Base-by-base conservation (phyloP, 2,113 vertebrate species). In the Excalfactoria chinensis region DNA sequence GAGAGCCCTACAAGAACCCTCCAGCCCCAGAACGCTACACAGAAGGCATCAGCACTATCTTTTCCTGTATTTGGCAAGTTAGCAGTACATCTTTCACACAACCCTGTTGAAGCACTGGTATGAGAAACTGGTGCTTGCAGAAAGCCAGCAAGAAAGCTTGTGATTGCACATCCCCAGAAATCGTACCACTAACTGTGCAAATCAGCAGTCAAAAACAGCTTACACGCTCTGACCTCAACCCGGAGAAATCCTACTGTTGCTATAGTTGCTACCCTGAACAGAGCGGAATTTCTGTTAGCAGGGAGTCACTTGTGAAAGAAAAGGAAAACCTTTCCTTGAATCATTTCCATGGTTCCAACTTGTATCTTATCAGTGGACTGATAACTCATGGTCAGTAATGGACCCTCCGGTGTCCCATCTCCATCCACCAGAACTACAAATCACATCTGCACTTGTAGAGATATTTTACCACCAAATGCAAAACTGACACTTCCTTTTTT, bases 151-250 rank as follows among this genome's bases (percentile, higher is more conserved):
- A n/a, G n/a, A n/a, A n/a, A n/a, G n/a, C 41, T 12, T 56, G 34
- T 48, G 74, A 11, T 22, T 40, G 28, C 55, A 44, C 44, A 40
- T 22, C 43, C 34, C 35, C 34, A 40, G 34, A 44, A 48, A 60
- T 21, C 1, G 12, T 34, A 10, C 14, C 58, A 40, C 8, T 30
- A 49, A 46, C 34, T 35, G 46, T 28, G 25, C 28, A 92, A 94
- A 94, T 86, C 90, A 78, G 89, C 90, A 79, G 89, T 92, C 77
- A 92, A 94, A 93, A 94, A 46, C 73, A 66, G 73, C 63, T 89
- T 78, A 49, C 48, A 46, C 55, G 87, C 53, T 66, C 92, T 93
- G 90, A 95, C 95, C 93, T 94, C 74, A 82, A 73, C 41, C 71
- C 63, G 82, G 74, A 23, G 63, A 84, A 89, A 95, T 73, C 49